Evolutionary conservation across 2,113 vertebrate species (phyloP).

Genomic region (Sinosuthora webbiana): DNA sequence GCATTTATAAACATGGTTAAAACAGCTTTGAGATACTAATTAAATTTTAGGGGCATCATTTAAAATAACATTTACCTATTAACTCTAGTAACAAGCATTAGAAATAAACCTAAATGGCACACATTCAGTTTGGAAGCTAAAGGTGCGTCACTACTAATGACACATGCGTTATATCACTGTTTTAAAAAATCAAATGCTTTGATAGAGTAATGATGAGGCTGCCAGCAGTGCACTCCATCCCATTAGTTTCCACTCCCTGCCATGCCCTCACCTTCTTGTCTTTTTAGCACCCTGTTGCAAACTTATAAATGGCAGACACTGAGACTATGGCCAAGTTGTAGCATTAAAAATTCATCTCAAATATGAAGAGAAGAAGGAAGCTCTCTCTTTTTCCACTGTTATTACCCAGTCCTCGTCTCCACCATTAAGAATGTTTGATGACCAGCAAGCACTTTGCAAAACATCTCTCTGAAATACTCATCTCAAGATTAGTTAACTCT

Average conservation of each 20-base stretch:
- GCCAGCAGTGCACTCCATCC: background rate
- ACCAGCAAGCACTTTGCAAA: background rate
- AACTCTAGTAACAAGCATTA: slow-evolving; percentile 24
- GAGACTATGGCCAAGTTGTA: background rate
- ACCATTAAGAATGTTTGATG: background rate
- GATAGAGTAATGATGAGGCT: background rate
- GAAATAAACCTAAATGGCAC: slow-evolving; percentile 18
- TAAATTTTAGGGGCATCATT: slow-evolving; percentile 23
- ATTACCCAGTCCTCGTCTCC: background rate
- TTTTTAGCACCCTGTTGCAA: background rate
- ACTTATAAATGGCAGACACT: background rate
- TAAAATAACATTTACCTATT: slow-evolving; percentile 51
- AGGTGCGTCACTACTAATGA: slow-evolving; percentile 3
- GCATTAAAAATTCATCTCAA: background rate
- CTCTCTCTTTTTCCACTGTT: background rate
- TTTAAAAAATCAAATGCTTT: background rate
- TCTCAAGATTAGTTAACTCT: background rate
- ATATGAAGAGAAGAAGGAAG: background rate
- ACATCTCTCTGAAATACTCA: background rate
- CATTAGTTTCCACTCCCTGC: background rate
- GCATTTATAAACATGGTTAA: slow-evolving; percentile 55
- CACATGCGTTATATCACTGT: background rate
- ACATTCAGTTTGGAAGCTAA: background rate
- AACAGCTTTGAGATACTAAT: slow-evolving; percentile 53
- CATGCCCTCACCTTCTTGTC: background rate